Evolutionary conservation across 2,888 invertebrate species (phyloP), one percentile per base, ranked within the genome.

Genomic region (Lycophotia porphyrea): DNA sequence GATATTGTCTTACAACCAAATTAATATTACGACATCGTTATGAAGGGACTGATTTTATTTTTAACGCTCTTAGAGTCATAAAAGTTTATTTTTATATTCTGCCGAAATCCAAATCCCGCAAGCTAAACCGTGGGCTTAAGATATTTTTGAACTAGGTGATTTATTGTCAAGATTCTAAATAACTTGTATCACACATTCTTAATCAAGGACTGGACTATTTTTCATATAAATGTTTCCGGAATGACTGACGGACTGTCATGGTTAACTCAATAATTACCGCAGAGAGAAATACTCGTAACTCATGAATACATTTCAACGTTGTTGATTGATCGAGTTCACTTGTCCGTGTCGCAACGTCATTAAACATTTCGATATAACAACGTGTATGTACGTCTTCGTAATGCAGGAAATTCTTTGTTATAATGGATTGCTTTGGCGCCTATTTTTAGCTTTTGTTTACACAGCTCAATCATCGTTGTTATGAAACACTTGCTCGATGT

Each of bases 291-390:
- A 84, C 76, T 82, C 68, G 76, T 55, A 27, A 27, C 27, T 27
- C 27, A 58, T 63, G 65, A 76, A 71, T 82, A 61, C 70, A 61
- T 75, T 84, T 55, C 55, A 55, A 67, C 36, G 61, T 68, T 39
- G 76, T 75, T 78, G 78, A 88, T 87, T 80, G 80, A 81, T 84
- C 65, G 81, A 76, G 73, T 79, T 85, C 58, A 71, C 64, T 84
- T 79, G 80, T 76, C 78, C 71, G 61, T 82, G 81, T 77, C 66
- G 71, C 74, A 76, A 76, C 69, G 72, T 77, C 80, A 75, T 87
- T 81, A 79, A 87, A 82, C 76, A 77, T 82, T 88, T 80, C 75
- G 64, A 74, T 82, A 74, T 65, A 64, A 68, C 52, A 36, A 71
- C 61, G 36, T 66, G 70, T 67, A 55, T 70, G 61, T 72, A 69